Percentiles rank a stretch among this genome's conserved stretches.
Conservation (phyloP, 2,113 vertebrate species). For the Peromyscus leucopus region DNA sequence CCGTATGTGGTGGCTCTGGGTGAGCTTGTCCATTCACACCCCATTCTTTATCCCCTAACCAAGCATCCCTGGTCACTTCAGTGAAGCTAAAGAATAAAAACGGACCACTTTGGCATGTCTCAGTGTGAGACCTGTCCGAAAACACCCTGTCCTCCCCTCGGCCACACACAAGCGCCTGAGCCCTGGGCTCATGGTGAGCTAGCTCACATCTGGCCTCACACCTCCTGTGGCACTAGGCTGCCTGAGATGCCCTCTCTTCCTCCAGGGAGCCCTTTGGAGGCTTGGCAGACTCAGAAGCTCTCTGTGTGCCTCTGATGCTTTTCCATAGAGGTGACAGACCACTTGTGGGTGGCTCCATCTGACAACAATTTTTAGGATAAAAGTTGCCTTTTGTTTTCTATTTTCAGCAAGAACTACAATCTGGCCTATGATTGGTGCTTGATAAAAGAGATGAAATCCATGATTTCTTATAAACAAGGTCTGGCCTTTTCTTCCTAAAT, state of each 20-base stretch:
- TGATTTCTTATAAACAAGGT: background rate
- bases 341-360: background rate
- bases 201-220: background rate
- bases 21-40: background rate
- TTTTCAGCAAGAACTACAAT: background rate
- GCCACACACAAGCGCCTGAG: background rate
- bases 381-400: background rate
- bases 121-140: too few species aligned
- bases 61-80: background rate
- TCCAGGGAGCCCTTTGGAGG: background rate
- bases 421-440: background rate
- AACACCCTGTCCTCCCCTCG: background rate
- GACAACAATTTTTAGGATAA: background rate
- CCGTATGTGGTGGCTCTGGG: background rate
- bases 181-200: accelerated
- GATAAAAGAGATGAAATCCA: background rate
- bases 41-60: background rate
- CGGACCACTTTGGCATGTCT: background rate
- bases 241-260: background rate
- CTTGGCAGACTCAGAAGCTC: background rate
- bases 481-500: background rate
- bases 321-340: background rate
- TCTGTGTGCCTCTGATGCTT: too few species aligned
- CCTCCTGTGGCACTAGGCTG: accelerated
- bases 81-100: background rate